These are phyloP conservation scores for Dastarcus helophoroides DNA, from an alignment of 2,888 invertebrate genomes.

Conservation along the genomic window DNA sequence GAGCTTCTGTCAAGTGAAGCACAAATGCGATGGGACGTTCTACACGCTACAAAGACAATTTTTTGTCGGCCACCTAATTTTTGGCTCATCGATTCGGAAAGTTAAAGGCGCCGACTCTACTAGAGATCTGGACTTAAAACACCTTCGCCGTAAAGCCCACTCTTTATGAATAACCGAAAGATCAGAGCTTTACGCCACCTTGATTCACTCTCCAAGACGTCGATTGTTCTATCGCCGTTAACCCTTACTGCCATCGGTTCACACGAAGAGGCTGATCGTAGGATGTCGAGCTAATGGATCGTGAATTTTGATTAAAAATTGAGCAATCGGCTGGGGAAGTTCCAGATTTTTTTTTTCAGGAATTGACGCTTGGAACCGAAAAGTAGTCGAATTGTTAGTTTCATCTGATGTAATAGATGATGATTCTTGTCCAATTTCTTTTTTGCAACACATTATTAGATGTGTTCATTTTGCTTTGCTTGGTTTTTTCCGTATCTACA, in stretches of 20 bases:
- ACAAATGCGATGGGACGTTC: constrained; percentile 18
- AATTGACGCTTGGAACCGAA: too few species aligned
- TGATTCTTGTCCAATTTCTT: too few species aligned
- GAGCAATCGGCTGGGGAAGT: too few species aligned
- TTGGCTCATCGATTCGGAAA: constrained; percentile 34
- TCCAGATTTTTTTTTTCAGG: too few species aligned
- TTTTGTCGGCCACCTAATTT: constrained; percentile 27
- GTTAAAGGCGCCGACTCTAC: constrained; percentile 31
- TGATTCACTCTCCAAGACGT: constrained; percentile 17
- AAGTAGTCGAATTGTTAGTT: too few species aligned
- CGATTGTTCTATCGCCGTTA: constrained; percentile 16
- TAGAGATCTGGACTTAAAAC: constrained; percentile 14
- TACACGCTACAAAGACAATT: constrained; percentile 16
- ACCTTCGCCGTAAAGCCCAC: constrained; percentile 15
- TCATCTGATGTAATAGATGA: too few species aligned
- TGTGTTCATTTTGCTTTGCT: too few species aligned
- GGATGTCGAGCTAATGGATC: too few species aligned
- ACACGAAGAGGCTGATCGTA: not conserved
- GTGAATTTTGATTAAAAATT: too few species aligned
- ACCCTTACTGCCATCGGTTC: constrained; percentile 16
- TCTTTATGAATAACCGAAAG: constrained; percentile 12
- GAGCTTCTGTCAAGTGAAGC: constrained; percentile 18
- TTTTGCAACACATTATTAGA: too few species aligned
- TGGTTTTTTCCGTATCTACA: too few species aligned
- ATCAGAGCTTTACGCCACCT: constrained; percentile 19